These are phyloP conservation scores for Elaphurus davidianus DNA, from an alignment of 2,113 vertebrate genomes.

Conservation along the genomic window DNA sequence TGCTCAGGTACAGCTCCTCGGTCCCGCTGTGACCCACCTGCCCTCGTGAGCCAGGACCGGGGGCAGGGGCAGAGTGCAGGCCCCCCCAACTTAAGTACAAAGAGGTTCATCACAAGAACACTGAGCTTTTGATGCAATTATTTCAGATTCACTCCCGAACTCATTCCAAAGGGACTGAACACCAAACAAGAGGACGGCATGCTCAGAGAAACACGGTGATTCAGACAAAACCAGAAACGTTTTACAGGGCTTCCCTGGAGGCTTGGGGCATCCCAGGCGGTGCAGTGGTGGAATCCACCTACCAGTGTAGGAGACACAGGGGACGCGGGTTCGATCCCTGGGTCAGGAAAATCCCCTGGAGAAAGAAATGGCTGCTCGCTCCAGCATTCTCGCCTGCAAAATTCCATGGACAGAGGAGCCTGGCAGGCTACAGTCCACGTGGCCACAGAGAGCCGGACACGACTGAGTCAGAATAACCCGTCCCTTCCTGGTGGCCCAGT, in stretches of 20 bases:
- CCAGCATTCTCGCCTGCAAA: not conserved
- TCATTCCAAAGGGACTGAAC: not conserved
- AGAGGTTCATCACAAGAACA: not conserved
- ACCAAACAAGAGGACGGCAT: no score
- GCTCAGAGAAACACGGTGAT: accelerated
- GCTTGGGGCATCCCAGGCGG: no score
- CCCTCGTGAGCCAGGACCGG: not conserved
- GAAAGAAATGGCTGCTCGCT: not conserved
- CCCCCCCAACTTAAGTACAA: accelerated
- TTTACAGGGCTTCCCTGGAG: not conserved
- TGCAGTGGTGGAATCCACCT: not conserved
- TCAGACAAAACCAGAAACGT: not conserved
- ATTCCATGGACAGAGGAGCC: not conserved
- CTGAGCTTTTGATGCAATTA: accelerated
- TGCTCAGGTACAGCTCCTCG: accelerated
- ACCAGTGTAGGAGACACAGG: not conserved
- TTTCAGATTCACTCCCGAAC: accelerated
- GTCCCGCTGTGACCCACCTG: accelerated
- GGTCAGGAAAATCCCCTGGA: not conserved
- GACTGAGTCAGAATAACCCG: not conserved
- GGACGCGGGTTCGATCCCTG: accelerated
- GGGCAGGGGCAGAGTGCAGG: accelerated
- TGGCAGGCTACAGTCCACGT: not conserved
- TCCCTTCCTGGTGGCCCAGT: not conserved
- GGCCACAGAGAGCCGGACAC: not conserved